phyloP scores from a whole-genome alignment of 2,113 vertebrate genomes.

The Gopherus flavomarginatus region DNA sequence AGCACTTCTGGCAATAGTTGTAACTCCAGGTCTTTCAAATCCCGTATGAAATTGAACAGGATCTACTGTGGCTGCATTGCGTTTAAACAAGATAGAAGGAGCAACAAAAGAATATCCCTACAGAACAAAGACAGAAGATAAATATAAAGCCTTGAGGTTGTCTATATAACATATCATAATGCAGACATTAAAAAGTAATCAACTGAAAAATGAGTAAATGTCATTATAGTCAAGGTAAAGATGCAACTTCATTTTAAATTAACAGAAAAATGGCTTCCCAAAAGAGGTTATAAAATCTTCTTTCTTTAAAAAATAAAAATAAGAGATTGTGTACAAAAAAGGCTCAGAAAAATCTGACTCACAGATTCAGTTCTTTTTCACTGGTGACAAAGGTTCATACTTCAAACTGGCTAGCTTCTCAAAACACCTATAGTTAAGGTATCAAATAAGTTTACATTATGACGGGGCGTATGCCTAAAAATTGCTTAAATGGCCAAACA shows the following conservation, averaged over 20 bases:
- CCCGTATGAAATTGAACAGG: constrained; percentile 88
- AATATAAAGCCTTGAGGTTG: constrained; percentile 69
- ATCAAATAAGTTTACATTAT: neutral
- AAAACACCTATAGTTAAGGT: constrained; percentile 11
- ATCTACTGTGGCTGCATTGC: constrained; percentile 92
- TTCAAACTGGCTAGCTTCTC: constrained; percentile 28
- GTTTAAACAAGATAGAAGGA: constrained; percentile 97
- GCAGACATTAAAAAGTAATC: neutral
- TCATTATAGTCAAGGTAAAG: neutral
- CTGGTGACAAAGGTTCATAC: neutral
- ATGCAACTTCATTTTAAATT: neutral
- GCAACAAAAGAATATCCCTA: constrained; percentile 98
- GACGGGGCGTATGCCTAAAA: neutral
- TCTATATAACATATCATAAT: constrained; percentile 61
- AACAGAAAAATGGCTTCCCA: neutral
- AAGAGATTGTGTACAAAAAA: constrained; percentile 11
- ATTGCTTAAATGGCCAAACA: constrained; percentile 12
- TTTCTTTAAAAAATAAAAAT: constrained; percentile 10
- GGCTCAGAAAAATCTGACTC: neutral
- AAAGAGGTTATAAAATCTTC: constrained; percentile 50
- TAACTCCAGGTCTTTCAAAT: constrained; percentile 88
- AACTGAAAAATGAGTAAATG: neutral
- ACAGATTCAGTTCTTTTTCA: neutral
- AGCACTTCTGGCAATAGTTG: constrained; percentile 92
- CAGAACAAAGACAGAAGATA: constrained; percentile 53